Base-by-base conservation (phyloP, 2,797 vertebrate species). In the Phoebastria nigripes region DNA sequence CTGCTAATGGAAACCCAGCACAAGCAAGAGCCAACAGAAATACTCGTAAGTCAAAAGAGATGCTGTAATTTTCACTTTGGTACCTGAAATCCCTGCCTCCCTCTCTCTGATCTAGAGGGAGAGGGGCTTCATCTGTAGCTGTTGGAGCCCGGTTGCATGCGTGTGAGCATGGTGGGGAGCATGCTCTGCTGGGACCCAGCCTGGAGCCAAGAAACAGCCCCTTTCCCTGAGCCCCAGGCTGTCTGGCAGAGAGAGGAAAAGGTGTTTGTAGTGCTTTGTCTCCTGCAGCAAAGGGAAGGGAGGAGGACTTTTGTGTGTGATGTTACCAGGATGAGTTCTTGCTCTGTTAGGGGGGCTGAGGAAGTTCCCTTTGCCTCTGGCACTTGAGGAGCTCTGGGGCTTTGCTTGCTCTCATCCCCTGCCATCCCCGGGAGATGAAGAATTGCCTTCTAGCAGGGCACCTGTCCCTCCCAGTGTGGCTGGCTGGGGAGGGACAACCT, bases 81-180 rank as follows among this genome's bases (percentile, higher is more conserved):
- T 15, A 9, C 29, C 72, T 59, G 69, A 35, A 76, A 31, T 39
- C 44, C 52, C 29, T 28, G 25, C 62, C 14, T 73, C 11, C 42
- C 41, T 70, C 52, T 22, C 20, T 26, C 39, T n/a, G 41, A 31
- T 15, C 0, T 2, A 18, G 71, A 22, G 51, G 78, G 16, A 67
- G 66, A 42, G n/a, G 14, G 67, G 33, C 17, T 79, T 37, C 28
- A 4, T 12, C 42, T 42, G 66, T 7, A 20, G 35, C 46, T 37
- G 11, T 1, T 20, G 52, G 42, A 31, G 33, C 14, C 20, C 0
- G 0, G 31, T 37, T 37, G 26, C 16, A 4, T 3, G 13, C 0
- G 0, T 26, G 55, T 31, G 17, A 47, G 39, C 6, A 3, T 4
- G 4, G 33, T 15, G 29, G 31, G 73, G 28, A 41, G 6, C 14